phyloP scores from a whole-genome alignment of 1,140 invertebrate genomes.

The Cotesia typhae region DNA sequence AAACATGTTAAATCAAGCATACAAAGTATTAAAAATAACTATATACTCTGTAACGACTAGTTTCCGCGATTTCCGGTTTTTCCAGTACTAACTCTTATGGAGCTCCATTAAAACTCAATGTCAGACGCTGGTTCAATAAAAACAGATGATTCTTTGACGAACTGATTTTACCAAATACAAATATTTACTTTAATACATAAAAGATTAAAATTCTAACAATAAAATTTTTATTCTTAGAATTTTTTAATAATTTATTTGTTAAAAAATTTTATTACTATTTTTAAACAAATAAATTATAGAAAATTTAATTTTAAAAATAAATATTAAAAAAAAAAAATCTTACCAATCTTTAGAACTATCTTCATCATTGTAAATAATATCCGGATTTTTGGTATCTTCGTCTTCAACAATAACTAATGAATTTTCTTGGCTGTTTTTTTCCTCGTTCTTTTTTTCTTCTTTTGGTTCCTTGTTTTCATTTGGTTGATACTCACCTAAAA shows the following conservation, averaged over 20 bases:
- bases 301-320: too few species aligned
- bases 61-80: conserved; percentile 16
- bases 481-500: too few species aligned
- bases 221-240: too few species aligned
- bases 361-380: neutral
- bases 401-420: conserved; percentile 3
- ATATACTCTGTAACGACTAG: neutral
- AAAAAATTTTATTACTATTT: too few species aligned
- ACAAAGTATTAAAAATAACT: neutral
- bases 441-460: conserved; percentile 31
- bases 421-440: conserved; percentile 23
- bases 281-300: too few species aligned
- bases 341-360: conserved; percentile 39
- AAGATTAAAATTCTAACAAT: too few species aligned
- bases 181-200: too few species aligned
- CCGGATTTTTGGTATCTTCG: neutral
- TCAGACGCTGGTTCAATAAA: too few species aligned
- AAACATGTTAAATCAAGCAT: neutral
- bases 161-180: too few species aligned
- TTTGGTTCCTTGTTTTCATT: conserved; percentile 4
- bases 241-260: too few species aligned
- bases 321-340: conserved; percentile 7
- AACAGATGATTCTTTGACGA: too few species aligned
- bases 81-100: neutral
- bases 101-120: too few species aligned